phyloP scores from a whole-genome alignment of 2,113 vertebrate species.

The Melospiza melodia region DNA sequence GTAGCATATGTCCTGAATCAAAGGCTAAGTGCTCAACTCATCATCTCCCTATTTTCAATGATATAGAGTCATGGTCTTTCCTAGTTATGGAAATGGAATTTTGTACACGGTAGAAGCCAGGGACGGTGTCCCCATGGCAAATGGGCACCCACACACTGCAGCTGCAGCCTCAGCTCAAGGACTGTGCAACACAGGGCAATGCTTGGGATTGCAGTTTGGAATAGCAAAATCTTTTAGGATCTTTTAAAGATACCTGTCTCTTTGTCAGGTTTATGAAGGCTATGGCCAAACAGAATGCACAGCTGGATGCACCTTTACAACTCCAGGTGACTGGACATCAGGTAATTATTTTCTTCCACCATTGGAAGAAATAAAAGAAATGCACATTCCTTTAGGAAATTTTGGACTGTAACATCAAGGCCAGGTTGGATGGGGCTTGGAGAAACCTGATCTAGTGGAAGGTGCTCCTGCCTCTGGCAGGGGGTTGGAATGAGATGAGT shows the following conservation, averaged over 20 bases:
- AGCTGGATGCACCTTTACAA: constrained; percentile 96
- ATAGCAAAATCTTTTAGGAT: neutral
- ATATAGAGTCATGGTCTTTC: neutral
- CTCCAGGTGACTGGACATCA: constrained; percentile 97
- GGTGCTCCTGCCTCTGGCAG: neutral
- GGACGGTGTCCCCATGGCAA: rapidly evolving
- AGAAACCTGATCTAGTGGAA: neutral
- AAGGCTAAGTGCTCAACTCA: neutral
- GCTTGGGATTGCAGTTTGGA: neutral
- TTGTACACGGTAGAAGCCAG: neutral
- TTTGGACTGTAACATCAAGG: neutral
- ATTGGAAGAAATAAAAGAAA: neutral
- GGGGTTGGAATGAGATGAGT: neutral
- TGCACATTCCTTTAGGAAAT: neutral
- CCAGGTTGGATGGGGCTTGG: neutral
- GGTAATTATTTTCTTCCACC: constrained; percentile 71
- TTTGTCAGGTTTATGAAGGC: constrained; percentile 91
- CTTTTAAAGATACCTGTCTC: neutral
- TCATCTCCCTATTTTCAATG: neutral
- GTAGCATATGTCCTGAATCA: neutral
- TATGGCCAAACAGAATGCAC: constrained; percentile 99
- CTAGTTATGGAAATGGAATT: neutral
- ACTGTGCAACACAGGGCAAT: no score
- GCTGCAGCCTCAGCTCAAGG: neutral
- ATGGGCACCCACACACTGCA: rapidly evolving